phyloP scores from a whole-genome alignment of 2,797 vertebrate species.

The Malacoctenus gilli region DNA sequence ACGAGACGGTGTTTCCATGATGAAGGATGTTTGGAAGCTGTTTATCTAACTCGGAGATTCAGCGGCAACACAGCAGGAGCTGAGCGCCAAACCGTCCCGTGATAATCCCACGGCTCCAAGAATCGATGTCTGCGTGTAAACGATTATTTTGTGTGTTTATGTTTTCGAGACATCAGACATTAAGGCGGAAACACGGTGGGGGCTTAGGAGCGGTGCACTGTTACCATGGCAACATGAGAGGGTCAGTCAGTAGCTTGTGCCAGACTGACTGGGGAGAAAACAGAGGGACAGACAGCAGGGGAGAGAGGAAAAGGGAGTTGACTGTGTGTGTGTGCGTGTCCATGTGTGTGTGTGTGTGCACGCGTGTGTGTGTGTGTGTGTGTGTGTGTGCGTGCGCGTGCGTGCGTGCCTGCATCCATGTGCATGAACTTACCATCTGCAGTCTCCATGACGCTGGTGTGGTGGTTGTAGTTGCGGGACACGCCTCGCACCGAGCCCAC shows the following conservation, averaged over 20 bases:
- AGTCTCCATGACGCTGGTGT: constrained; percentile 88
- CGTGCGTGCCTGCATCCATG: constrained; percentile 9
- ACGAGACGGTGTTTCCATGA: constrained; percentile 12
- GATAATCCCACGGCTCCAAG: background rate
- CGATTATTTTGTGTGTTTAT: constrained; percentile 10
- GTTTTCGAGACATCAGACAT: constrained; percentile 13
- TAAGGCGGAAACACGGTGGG: background rate
- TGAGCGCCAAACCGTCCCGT: background rate
- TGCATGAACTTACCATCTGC: constrained; percentile 88
- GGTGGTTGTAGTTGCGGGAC: constrained; percentile 83
- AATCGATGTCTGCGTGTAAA: background rate
- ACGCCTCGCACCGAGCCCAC: constrained; percentile 86
- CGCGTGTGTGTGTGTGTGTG: constrained; percentile 24
- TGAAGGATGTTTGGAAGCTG: constrained; percentile 15
- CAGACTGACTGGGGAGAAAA: constrained; percentile 47
- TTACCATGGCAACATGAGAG: constrained; percentile 62
- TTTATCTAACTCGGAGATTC: constrained; percentile 17
- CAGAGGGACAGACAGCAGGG: constrained; percentile 72
- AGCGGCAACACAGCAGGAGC: constrained; percentile 4
- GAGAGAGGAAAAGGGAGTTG: constrained; percentile 36
- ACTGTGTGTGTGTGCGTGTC: constrained; percentile 14
- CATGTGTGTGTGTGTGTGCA: too few species aligned
- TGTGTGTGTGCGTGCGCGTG: constrained; percentile 4
- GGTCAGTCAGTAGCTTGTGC: constrained; percentile 58
- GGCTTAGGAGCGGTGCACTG: constrained; percentile 28